Evolutionary conservation across 2,888 invertebrate genomes (phyloP), one percentile per base, ranked within the genome.

Genomic region (Xestia c-nigrum): DNA sequence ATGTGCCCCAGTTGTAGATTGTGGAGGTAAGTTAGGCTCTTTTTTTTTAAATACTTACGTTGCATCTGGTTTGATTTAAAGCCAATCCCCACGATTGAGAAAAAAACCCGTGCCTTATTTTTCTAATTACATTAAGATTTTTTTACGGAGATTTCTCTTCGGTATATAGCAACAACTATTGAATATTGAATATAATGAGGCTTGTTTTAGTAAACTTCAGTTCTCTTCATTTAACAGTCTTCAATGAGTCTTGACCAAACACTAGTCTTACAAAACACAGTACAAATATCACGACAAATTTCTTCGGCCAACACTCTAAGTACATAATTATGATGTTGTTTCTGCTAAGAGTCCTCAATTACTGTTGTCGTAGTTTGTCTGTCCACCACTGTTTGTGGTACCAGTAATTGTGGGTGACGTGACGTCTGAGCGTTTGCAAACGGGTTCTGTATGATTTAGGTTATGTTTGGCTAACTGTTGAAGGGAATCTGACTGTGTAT

Each of bases 341-440:
- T 77, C 69, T 75, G 72, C 81, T 81, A 85, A 87, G 86, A 87
- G 84, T 76, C 59, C 59, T 86, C 73, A 81, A 74, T 85, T 78
- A 76, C 81, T 81, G 78, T 74, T 78, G 69, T 83, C 55, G 16
- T 65, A 69, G 69, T 67, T 72, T 46, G 78, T 81, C 80, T 83
- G 85, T 76, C 70, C 75, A 73, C 50, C 74, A 79, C 85, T 90
- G 91, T 92, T 91, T 91, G 91, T 84, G 83, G 87, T n/a, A n/a
- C n/a, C 74, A 79, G 86, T 90, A 92, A 92, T 91, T 91, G 91
- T 84, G 83, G 87, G 84, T 88, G 89, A 90, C 89, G 80, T 78
- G 85, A 77, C 74, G 55, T 85, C 70, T 78, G 78, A 47, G 24
- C 66, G 64, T 73, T 52, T 65, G 67, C 74, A 70, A 77, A 80